Evolutionary conservation across 1,140 invertebrate species (phyloP), one percentile per base, ranked within the genome.

Genomic region (Sycophaga agraensis): DNA sequence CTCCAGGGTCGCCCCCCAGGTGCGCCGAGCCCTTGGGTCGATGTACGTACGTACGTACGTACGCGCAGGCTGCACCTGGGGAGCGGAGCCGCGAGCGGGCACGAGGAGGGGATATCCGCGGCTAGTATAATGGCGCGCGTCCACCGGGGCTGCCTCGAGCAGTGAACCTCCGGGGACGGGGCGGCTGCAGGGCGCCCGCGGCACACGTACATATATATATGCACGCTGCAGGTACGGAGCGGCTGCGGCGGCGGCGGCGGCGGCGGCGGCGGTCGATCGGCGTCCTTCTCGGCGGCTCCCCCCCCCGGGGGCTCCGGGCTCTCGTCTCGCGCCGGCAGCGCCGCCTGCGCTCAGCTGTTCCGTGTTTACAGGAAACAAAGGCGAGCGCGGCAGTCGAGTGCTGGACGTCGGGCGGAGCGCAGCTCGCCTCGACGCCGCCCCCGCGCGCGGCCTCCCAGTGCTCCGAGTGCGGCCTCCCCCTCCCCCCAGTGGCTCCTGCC

Each of bases 301-400:
- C 37, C 24, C 11, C 21, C 9, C 42, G 12, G 40, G 2, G 35
- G 17, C 14, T 56, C 16, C 28, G 21, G 14, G 26, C 14, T n/a
- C 14, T 1, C 12, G 35, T 28, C n/a, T 19, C 19, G 11, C 22
- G 7, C 17, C 19, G 11, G 21, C 56, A 34, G 35, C 45, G 53
- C 45, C 46, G 17, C 57, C 26, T n/a, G 6, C 63, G 63, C 73
- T 75, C 75, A 77, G 75, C 75, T 77, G 75, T 74, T 77, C 73
- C 75, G 43, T 77, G 75, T 77, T 77, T 77, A 77, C 73, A 54
- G 59, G 71, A 75, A 75, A 77, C 73, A 77, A 75, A 77, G 73
- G 68, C 40, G 22, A 45, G 26, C 21, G 28, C 26, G 19, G 28
- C 68, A 76, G 74, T 76, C 65, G 57, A 70, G 71, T 71, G 69